Evolutionary conservation across 2,113 vertebrate genomes (phyloP).

Genomic region (Danio rerio): GRCz12tu NC_133179.1:6537501-6538000

Average conservation of each 20-base stretch:
- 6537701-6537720: constrained; percentile 74
- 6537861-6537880: constrained; percentile 18
- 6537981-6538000: not conserved
- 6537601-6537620: constrained; percentile 68
- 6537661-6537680: constrained; percentile 67
- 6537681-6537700: constrained; percentile 73
- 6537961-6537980: not conserved
- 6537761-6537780: constrained; percentile 58
- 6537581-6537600: constrained; percentile 54
- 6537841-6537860: not conserved
- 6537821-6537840: constrained; percentile 52
- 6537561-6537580: constrained; percentile 63
- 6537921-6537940: not conserved
- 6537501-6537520: constrained; percentile 70
- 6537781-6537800: constrained; percentile 53
- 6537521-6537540: constrained; percentile 69
- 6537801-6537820: constrained; percentile 18
- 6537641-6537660: constrained; percentile 68
- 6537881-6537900: not conserved
- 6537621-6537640: constrained; percentile 60
- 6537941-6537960: not conserved
- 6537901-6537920: not conserved
- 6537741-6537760: constrained; percentile 32
- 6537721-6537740: constrained; percentile 57
- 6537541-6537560: constrained; percentile 62